Base-by-base conservation (phyloP, 1,140 invertebrate genomes). In the Panagrolaimus sp. region DNA sequence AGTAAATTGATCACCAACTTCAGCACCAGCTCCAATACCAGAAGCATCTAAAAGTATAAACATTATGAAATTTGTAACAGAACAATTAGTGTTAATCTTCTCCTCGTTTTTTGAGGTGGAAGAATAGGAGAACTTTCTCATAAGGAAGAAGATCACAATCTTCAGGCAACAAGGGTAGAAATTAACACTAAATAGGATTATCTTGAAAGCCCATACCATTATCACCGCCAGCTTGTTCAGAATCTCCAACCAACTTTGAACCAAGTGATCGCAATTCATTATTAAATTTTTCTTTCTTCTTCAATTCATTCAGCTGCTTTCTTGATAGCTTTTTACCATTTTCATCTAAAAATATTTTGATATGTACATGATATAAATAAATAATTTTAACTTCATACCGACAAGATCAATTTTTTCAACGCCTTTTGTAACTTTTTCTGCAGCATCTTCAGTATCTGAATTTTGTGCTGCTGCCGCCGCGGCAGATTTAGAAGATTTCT, bases 221-320 rank as follows among this genome's bases (percentile, higher is more conserved):
- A 58, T 12, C 10, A 26, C 28, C 52, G 17, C 17, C 28, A 38
- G 32, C 32, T 38, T 38, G 32, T 38, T 38, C 32, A 2, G 32
- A 38, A 38, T 38, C 32, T 38, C 32, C 32, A 38, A 38, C 32
- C 32, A 38, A 7, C 7, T 83, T 81, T 12, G 77, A 72, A 3
- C 81, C 80, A 84, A 94, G 86, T 71, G 89, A 86, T 80, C 95
- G 91, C 87, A 96, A 87, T 80, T 94, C 90, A 77, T 91, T 90
- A 76, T 95, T 90, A 86, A 92, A 96, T 77, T 94, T 92, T 78
- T 84, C 85, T 79, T 86, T 83, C 79, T 95, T 96, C 82, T 94
- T 94, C 65, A 93, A 78, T 82, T 95, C 95, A 81, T 96, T 96
- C 79, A 93, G 90, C 80, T 96, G 93, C 84, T 95, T 96, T 79